These are phyloP conservation scores for Brachionus angularis DNA, from an alignment of 1,140 invertebrate genomes.

Conservation along the genomic window DNA sequence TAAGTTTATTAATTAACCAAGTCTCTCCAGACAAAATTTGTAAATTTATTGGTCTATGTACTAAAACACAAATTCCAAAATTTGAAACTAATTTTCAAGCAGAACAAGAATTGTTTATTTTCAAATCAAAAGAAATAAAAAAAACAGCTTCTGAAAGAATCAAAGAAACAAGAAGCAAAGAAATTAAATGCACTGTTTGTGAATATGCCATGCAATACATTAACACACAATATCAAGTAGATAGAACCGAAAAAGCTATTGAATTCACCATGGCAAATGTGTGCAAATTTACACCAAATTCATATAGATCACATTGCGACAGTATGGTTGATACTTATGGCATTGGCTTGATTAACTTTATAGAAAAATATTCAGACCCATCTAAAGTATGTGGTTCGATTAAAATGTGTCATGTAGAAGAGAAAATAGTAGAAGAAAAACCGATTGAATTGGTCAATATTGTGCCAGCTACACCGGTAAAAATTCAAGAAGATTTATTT, in stretches of 20 bases:
- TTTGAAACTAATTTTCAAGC: slow-evolving; percentile 27
- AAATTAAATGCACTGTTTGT: slow-evolving; percentile 17
- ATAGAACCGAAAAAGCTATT: slow-evolving; percentile 17
- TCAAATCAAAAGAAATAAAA: not conserved
- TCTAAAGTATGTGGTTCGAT: not conserved
- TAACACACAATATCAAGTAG: slow-evolving; percentile 1
- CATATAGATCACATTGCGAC: not conserved
- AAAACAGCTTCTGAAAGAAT: slow-evolving; percentile 1
- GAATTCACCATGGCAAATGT: slow-evolving; percentile 35
- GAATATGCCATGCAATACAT: slow-evolving; percentile 27
- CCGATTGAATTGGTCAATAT: slow-evolving; percentile 12
- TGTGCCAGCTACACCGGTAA: not conserved
- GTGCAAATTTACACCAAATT: slow-evolving; percentile 6
- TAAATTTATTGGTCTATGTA: not conserved
- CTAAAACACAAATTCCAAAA: not conserved
- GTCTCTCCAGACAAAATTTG: slow-evolving; percentile 23
- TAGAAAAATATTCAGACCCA: slow-evolving; percentile 2
- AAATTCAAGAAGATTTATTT: not conserved
- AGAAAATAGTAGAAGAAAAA: not conserved
- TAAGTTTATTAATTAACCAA: slow-evolving; percentile 6
- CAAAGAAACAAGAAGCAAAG: not conserved
- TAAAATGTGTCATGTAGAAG: not conserved
- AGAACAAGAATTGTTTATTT: not conserved
- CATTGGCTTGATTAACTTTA: slow-evolving; percentile 1
- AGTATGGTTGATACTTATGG: slow-evolving; percentile 14